phyloP scores from a whole-genome alignment of 2,888 invertebrate species.

The Synergus gifuensis region DNA sequence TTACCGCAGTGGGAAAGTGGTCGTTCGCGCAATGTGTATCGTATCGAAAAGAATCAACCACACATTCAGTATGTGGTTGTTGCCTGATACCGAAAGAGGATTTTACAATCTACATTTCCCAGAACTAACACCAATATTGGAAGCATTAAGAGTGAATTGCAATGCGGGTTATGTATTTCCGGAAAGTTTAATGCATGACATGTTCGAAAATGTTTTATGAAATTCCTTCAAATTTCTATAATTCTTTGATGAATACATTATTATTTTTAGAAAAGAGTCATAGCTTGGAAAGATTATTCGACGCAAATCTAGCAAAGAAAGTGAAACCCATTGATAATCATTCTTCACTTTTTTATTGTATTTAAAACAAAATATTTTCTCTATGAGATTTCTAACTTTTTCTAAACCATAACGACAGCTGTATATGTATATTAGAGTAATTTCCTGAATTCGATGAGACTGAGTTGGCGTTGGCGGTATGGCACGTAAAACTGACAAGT shows the following conservation, averaged over 20 bases:
- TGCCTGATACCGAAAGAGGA: neutral
- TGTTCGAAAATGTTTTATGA: neutral
- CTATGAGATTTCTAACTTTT: neutral
- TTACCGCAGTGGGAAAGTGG: slow-evolving; percentile 33
- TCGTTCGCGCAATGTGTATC: slow-evolving; percentile 18
- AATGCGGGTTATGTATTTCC: neutral
- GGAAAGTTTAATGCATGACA: neutral
- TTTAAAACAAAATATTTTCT: too few relatives aligned
- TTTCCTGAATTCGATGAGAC: neutral
- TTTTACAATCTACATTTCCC: neutral
- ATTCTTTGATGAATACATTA: neutral
- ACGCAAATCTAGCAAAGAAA: too few relatives aligned
- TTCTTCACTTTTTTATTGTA: too few relatives aligned
- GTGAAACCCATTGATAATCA: neutral
- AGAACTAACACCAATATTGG: slow-evolving; percentile 15
- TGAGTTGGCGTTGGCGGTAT: neutral
- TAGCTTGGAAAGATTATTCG: too few relatives aligned
- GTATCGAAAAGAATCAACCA: slow-evolving; percentile 16
- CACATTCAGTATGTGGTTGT: slow-evolving; percentile 23
- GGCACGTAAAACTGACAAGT: neutral
- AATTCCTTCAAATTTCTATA: neutral
- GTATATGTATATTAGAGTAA: neutral
- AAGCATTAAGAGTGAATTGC: neutral
- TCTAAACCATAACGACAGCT: too few relatives aligned
- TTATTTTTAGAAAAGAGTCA: neutral